Percentiles rank a stretch among this genome's conserved stretches.
Conservation (phyloP, 2,113 vertebrate species). For the Anoura caudifer region DNA sequence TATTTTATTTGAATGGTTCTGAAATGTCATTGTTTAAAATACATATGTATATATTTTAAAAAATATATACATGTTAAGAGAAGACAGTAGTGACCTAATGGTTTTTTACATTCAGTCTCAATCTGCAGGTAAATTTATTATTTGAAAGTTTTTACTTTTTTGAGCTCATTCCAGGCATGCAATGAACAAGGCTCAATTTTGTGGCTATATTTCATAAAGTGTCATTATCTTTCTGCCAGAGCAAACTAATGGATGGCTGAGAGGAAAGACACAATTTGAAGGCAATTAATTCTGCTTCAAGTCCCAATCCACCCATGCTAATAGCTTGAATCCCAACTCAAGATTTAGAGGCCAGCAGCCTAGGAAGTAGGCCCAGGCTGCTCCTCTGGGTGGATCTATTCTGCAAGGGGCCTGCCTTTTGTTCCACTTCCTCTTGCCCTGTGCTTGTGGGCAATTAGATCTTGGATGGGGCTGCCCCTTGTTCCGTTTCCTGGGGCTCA, state of each 20-base stretch:
- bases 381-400: background rate
- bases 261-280: slow-evolving; percentile 80
- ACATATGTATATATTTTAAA: background rate
- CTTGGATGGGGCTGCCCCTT: background rate
- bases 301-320: slow-evolving; percentile 74
- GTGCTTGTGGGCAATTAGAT: background rate
- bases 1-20: background rate
- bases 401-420: background rate
- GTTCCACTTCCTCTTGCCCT: background rate
- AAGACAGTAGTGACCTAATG: background rate
- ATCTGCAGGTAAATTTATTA: background rate
- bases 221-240: slow-evolving; percentile 82
- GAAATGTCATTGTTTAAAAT: background rate
- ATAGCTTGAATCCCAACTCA: slow-evolving; percentile 65
- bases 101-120: background rate
- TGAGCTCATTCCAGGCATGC: slow-evolving; percentile 56
- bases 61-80: background rate
- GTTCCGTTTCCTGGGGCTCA: background rate
- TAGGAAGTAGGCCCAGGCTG: background rate
- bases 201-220: slow-evolving; percentile 68
- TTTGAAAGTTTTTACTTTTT: slow-evolving; percentile 70
- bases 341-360: slow-evolving; percentile 36
- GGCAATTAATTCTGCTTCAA: slow-evolving; percentile 84
- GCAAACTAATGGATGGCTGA: slow-evolving; percentile 75
- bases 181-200: slow-evolving; percentile 62